Base-by-base conservation (phyloP, 2,888 invertebrate genomes). In the Drosophila niveifrons region DNA sequence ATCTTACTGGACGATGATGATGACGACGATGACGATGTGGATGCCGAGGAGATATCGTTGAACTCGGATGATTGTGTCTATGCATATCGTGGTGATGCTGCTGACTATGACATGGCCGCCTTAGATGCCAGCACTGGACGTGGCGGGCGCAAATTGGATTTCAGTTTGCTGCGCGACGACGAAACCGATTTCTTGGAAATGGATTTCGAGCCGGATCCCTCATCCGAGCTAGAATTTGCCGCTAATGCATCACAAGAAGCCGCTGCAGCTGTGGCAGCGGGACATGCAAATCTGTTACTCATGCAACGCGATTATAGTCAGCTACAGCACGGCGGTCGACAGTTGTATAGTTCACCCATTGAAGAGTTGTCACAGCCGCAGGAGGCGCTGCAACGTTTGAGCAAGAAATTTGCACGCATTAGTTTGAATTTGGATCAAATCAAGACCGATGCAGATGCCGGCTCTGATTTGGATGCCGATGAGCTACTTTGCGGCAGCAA, bases 161-260 rank as follows among this genome's bases (percentile, higher is more conserved):
- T 78, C 23, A 69, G 73, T 3, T 41, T 69, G 28, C 62, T 74
- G 17, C 70, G 82, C 2, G 92, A 92, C 53, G 92, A 92, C 75
- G 92, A 92, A 66, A 92, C 92, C 1, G 92, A 92, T 67, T 92
- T 92, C 66, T 84, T 92, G 3, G 92, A 92, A 86, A 92, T 92
- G 92, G 92, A 92, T 67, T 92, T 92, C 53, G 92, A 92, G 51
- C 92, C 92, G 6, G 92, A 92, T 77, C 92, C 92, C 1, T 82
- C 90, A 0, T 92, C 92, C 0, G 92, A 92, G 65, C 78, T 92
- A 11, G 92, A 92, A 59, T 91, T 90, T 36, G 81, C 80, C 46
- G 81, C 75, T 41, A 72, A 57, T 6, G 74, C 69, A 41, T 72
- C 73, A 48, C 68, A 80, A 36, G 73, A 66, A 6, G 70, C 57